Conservation (phyloP, 2,113 vertebrate species). For the Rhadina sibilatrix region DNA sequence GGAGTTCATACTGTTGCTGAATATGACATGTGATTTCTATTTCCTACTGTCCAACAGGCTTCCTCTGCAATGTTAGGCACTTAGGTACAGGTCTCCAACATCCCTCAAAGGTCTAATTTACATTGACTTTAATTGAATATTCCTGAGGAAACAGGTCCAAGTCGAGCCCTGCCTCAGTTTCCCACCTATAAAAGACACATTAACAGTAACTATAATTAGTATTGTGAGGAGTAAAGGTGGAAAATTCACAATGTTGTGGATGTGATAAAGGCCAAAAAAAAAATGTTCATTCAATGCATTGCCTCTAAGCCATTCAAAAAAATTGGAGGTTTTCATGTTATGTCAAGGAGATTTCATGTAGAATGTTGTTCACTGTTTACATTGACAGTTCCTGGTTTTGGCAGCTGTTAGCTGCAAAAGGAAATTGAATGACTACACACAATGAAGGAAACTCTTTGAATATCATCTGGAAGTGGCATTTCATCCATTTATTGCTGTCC, state of each 20-base stretch:
- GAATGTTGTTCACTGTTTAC: not conserved
- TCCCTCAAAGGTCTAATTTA: not conserved
- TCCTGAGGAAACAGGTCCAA: not conserved
- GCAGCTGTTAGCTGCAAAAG: not conserved
- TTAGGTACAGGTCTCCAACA: not conserved
- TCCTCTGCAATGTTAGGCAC: not conserved
- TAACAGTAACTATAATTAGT: not conserved
- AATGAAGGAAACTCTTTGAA: not conserved
- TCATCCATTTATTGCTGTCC: not conserved
- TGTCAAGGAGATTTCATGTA: not conserved
- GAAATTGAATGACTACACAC: not conserved
- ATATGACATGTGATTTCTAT: not conserved
- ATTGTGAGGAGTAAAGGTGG: not conserved
- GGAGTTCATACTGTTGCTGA: not conserved
- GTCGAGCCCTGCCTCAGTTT: not conserved
- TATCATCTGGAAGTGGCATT: not conserved
- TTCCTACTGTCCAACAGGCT: not conserved
- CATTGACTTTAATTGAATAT: not conserved
- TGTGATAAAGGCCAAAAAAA: not conserved
- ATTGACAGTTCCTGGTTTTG: not conserved
- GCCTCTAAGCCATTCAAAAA: not conserved
- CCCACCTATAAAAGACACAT: not conserved
- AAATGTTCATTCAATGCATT: not conserved
- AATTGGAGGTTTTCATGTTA: not conserved
- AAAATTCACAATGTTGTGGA: not conserved